Evolutionary conservation across 2,888 invertebrate species (phyloP).

Genomic region (Leptinotarsa rubiginosa): DNA sequence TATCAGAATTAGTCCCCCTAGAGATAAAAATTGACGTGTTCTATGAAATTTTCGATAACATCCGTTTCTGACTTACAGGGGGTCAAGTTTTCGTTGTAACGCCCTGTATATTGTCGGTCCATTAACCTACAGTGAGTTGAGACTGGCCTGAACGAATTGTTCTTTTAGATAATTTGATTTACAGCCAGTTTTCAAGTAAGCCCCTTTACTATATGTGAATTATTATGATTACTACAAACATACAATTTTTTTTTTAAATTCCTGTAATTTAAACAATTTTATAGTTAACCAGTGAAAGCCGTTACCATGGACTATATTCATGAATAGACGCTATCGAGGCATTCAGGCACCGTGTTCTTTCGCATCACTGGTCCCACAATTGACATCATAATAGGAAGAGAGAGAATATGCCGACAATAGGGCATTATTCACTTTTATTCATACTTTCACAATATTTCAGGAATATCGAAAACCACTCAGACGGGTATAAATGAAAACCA

Average conservation of each 20-base stretch:
- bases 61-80: too few relatives aligned
- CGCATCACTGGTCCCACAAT: conserved; percentile 39
- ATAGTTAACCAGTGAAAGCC: neutral
- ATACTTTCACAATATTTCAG: conserved; percentile 30
- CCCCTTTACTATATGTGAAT: too few relatives aligned
- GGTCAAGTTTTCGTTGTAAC: too few relatives aligned
- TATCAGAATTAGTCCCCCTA: too few relatives aligned
- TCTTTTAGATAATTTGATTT: too few relatives aligned
- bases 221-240: too few relatives aligned
- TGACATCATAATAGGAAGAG: conserved; percentile 36
- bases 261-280: neutral
- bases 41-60: too few relatives aligned
- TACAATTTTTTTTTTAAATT: neutral
- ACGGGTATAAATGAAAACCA: neutral
- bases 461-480: conserved; percentile 11
- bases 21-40: too few relatives aligned
- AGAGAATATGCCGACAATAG: conserved; percentile 34
- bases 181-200: too few relatives aligned
- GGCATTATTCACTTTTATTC: conserved; percentile 28
- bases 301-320: conserved; percentile 31
- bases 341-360: conserved; percentile 41
- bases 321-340: conserved; percentile 35
- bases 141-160: too few relatives aligned
- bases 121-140: too few relatives aligned
- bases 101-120: too few relatives aligned